Conservation (phyloP, 2,888 invertebrate genomes). For the Galeruca laticollis region DNA sequence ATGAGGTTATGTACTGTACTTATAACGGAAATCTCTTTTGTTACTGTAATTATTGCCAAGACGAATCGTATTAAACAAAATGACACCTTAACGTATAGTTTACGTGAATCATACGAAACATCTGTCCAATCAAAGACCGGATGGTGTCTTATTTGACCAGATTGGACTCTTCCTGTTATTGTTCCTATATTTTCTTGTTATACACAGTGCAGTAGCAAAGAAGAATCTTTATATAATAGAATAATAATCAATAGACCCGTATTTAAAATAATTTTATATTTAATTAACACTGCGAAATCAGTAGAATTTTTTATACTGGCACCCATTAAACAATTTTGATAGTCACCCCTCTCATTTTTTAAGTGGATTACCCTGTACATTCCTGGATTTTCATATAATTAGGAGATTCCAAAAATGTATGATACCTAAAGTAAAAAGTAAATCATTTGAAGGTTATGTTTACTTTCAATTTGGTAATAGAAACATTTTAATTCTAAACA, state of each 20-base stretch:
- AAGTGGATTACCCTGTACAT: no score
- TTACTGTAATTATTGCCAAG: constrained; percentile 20
- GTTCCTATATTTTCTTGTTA: constrained; percentile 37
- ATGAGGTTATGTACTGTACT: background rate
- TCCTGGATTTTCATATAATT: no score
- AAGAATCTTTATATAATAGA: background rate
- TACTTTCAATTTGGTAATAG: no score
- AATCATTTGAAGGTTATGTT: no score
- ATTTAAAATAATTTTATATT: background rate
- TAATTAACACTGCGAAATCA: background rate
- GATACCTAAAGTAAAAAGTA: no score
- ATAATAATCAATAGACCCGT: background rate
- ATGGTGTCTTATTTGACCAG: constrained; percentile 61
- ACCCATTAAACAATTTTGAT: no score
- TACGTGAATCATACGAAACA: constrained; percentile 46
- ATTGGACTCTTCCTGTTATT: constrained; percentile 62
- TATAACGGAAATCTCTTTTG: background rate
- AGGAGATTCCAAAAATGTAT: no score
- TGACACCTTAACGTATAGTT: constrained; percentile 12
- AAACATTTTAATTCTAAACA: no score
- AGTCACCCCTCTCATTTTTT: no score
- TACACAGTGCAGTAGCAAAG: background rate
- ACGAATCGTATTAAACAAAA: constrained; percentile 21
- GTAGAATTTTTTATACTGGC: no score
- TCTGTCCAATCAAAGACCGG: constrained; percentile 62